Percentiles rank a stretch among this genome's conserved stretches.
phyloP scores from a whole-genome alignment of 2,113 vertebrate genomes.

The Taxidea taxus region DNA sequence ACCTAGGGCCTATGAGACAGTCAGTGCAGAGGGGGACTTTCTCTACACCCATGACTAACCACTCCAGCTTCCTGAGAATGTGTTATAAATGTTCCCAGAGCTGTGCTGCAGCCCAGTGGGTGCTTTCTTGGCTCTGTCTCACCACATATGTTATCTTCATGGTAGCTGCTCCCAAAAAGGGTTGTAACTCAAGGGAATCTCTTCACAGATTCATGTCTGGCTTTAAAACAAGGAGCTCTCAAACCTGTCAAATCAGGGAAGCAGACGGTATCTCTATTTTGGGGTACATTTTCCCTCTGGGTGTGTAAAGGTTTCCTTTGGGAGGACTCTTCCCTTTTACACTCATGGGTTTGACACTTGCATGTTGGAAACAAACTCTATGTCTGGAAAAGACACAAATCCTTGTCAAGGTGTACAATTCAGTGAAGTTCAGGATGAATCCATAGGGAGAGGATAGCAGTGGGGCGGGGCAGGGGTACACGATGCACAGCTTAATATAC shows the following conservation, averaged over 20 bases:
- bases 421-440: background rate
- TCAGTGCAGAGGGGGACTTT: background rate
- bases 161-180: slow-evolving; percentile 59
- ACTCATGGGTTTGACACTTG: background rate
- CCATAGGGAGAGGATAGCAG: slow-evolving; percentile 58
- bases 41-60: slow-evolving; percentile 48
- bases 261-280: slow-evolving; percentile 62
- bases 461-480: slow-evolving; percentile 60
- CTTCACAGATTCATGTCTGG: slow-evolving; percentile 72
- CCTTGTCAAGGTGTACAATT: background rate
- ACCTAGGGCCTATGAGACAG: background rate
- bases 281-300: slow-evolving; percentile 37
- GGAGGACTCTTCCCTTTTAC: background rate
- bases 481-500: slow-evolving; percentile 74
- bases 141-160: slow-evolving; percentile 73
- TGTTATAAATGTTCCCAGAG: slow-evolving; percentile 56
- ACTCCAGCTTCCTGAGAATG: slow-evolving; percentile 52
- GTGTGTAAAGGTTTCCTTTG: slow-evolving; percentile 47
- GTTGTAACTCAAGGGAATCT: slow-evolving; percentile 72
- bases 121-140: slow-evolving; percentile 61
- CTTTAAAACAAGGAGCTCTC: slow-evolving; percentile 72
- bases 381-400: background rate
- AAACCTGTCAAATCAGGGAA: slow-evolving; percentile 65
- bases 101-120: slow-evolving; percentile 41
- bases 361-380: background rate